These are phyloP conservation scores for Dermatophagoides farinae DNA, from an alignment of 1,140 invertebrate genomes.

Conservation along the genomic window DNA sequence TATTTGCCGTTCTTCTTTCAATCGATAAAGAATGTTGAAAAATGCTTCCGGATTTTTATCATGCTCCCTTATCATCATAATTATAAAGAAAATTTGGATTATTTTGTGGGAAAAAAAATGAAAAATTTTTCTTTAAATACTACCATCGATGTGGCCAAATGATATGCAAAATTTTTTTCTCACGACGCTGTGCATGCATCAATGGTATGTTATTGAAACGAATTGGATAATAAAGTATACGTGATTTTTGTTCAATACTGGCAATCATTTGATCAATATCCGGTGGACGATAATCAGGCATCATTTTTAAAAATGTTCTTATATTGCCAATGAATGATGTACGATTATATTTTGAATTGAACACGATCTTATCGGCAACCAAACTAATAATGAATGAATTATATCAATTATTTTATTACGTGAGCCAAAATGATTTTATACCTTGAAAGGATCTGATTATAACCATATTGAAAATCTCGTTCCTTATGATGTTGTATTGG, in stretches of 20 bases:
- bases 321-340: slow-evolving; percentile 43
- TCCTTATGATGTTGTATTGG: slow-evolving; percentile 42
- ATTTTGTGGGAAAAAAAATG: neutral
- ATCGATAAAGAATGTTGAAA: slow-evolving; percentile 33
- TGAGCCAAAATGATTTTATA: slow-evolving; percentile 23
- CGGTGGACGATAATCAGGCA: slow-evolving; percentile 40
- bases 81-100: slow-evolving; percentile 8
- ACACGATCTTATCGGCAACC: slow-evolving; percentile 44
- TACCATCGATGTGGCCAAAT: slow-evolving; percentile 54
- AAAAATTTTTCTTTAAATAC: slow-evolving; percentile 14
- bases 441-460: slow-evolving; percentile 52
- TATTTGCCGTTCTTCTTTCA: slow-evolving; percentile 31
- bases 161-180: slow-evolving; percentile 33
- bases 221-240: slow-evolving; percentile 43
- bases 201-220: slow-evolving; percentile 1
- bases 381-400: slow-evolving; percentile 31
- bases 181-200: slow-evolving; percentile 9
- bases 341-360: slow-evolving; percentile 49
- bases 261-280: slow-evolving; percentile 28
- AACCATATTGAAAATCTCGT: slow-evolving; percentile 52
- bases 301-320: slow-evolving; percentile 38
- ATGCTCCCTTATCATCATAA: slow-evolving; percentile 37
- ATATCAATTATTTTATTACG: neutral
- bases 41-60: slow-evolving; percentile 49
- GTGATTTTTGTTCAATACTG: slow-evolving; percentile 36